Evolutionary conservation across 1,140 invertebrate genomes (phyloP), one percentile per base, ranked within the genome.

Genomic region (Cyclina sinensis): DNA sequence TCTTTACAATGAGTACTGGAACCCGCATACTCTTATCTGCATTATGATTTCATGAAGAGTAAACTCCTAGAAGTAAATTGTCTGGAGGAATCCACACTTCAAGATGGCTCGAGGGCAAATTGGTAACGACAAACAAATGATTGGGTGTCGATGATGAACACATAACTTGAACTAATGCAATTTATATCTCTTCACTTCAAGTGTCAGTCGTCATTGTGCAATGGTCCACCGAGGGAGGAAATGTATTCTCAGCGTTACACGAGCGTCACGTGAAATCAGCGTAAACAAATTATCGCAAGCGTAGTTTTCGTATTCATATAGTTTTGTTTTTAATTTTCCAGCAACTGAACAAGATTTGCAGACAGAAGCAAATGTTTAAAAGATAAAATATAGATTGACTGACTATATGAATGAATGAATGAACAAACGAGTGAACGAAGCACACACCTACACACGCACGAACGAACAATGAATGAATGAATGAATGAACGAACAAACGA

Each of bases 121-220:
- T 78, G 74, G 46, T 78, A 27, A 78, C 74, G 74, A 78, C 74
- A 78, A 78, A 78, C 74, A 78, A 78, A 78, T 78, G 74, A 78
- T 78, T 78, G 46, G 43, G 46, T 51, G 46, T 78, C 74, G 46
- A 30, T 78, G 74, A 54, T 78, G 74, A 78, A 78, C 74, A 54
- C 48, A 78, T 78, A 78, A 78, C 46, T 30, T 78, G 30, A 32
- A 48, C 46, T 78, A 78, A 78, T 51, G 27, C 3, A 78, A 78
- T 78, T 78, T 78, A 78, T 78, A 51, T 37, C 30, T 54, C 16
- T 35, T 51, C 46, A 14, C 46, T 54, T 54, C 3, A 32, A 78
- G 48, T 57, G 48, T 54, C 74, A 78, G 43, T 78, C 74, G 54
- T 54, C 27, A 37, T 48, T 54, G 3, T 54, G 27, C 24, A 46